Evolutionary conservation across 2,888 invertebrate genomes (phyloP).

Genomic region (Sesia bembeciformis): DNA sequence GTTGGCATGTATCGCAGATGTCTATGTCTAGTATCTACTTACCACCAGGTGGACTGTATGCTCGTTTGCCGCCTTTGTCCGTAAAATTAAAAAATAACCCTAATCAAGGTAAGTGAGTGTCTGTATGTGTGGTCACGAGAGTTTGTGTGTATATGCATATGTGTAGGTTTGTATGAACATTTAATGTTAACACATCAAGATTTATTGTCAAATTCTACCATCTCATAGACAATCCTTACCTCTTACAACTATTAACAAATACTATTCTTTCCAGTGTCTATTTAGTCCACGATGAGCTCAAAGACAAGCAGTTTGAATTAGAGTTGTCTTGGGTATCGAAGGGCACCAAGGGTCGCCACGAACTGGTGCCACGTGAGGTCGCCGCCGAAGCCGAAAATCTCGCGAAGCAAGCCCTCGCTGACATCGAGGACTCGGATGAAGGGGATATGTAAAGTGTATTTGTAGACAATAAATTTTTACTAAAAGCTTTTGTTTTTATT

Average conservation of each 20-base stretch:
- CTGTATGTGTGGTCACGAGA: not conserved
- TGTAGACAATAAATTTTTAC: conserved; percentile 51
- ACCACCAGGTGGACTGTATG: too few relatives aligned
- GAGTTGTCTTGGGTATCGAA: conserved; percentile 96
- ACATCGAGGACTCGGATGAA: conserved; percentile 89
- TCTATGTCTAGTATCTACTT: too few relatives aligned
- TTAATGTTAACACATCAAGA: too few relatives aligned
- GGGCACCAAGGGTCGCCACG: conserved; percentile 85
- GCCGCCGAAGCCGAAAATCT: conserved; percentile 89
- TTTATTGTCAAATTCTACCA: too few relatives aligned
- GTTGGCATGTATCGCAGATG: too few relatives aligned
- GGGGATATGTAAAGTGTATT: conserved; percentile 77
- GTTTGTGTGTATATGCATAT: not conserved
- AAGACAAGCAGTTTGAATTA: conserved; percentile 95
- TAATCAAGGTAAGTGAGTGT: too few relatives aligned
- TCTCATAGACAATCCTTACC: conserved; percentile 3
- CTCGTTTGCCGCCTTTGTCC: too few relatives aligned
- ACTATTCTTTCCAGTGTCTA: conserved; percentile 77
- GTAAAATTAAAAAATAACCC: too few relatives aligned
- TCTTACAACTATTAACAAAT: not conserved
- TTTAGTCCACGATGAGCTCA: conserved; percentile 93
- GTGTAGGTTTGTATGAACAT: too few relatives aligned
- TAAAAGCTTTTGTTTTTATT: too few relatives aligned
- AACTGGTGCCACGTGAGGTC: conserved; percentile 83
- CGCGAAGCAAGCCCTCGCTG: conserved; percentile 90